Conservation (phyloP, 1,140 invertebrate genomes). For the Mercenaria mercenaria region DNA sequence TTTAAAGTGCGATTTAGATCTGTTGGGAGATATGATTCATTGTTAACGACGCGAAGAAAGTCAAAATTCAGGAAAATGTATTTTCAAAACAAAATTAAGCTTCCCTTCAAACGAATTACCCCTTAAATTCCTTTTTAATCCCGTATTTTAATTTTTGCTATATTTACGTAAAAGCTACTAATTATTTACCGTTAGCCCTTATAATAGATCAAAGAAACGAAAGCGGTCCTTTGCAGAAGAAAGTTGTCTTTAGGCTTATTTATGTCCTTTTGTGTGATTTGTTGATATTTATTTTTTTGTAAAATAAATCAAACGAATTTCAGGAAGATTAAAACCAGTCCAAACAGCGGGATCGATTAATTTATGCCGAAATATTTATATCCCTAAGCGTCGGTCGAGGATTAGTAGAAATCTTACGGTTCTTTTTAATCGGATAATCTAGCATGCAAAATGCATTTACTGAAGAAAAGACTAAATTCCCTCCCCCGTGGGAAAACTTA, state of each 20-base stretch:
- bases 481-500: slow-evolving; percentile 5
- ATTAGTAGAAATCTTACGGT: not conserved
- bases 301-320: slow-evolving; percentile 18
- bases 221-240: not conserved
- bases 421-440: not conserved
- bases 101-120: not conserved
- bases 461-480: not conserved
- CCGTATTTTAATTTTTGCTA: not conserved
- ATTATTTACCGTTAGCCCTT: not conserved
- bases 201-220: not conserved
- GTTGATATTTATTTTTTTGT: slow-evolving; percentile 5
- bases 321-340: not conserved
- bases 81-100: not conserved
- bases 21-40: not conserved
- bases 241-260: not conserved
- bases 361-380: slow-evolving; percentile 24
- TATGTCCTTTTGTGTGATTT: not conserved
- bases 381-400: slow-evolving; percentile 4
- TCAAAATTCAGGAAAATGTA: not conserved
- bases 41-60: not conserved
- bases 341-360: slow-evolving; percentile 3
- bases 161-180: not conserved
- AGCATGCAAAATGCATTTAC: not conserved
- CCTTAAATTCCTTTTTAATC: not conserved
- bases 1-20: not conserved